Evolutionary conservation across 2,113 vertebrate genomes (phyloP).

Genomic region (Rhinoderma darwinii): DNA sequence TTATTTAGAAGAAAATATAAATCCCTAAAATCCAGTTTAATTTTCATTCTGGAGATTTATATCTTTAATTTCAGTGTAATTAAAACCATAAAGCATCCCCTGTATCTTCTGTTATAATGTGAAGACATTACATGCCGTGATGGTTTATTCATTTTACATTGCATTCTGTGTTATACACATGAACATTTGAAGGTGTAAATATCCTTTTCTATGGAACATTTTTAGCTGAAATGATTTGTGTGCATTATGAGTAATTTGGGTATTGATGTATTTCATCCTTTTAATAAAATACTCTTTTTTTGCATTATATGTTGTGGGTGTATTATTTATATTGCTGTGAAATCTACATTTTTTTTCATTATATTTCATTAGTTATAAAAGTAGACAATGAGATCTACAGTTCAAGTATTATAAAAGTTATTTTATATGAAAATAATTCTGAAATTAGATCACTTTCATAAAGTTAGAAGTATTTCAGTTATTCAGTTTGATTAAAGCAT

Average conservation of each 20-base stretch:
- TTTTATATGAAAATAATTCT: constrained; percentile 19
- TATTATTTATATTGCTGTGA: background rate
- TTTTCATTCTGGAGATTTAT: constrained; percentile 11
- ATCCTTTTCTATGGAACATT: constrained; percentile 37
- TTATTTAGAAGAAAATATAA: background rate
- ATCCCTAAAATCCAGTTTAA: background rate
- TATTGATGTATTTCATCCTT: constrained; percentile 18
- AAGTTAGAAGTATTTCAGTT: background rate
- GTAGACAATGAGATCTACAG: background rate
- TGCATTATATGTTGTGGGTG: background rate
- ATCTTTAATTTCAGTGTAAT: constrained; percentile 37
- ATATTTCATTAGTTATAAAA: background rate
- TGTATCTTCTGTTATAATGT: background rate
- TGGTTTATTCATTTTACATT: background rate
- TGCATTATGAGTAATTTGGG: background rate
- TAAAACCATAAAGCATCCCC: constrained; percentile 30
- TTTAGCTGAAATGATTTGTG: constrained; percentile 24
- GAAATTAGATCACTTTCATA: background rate
- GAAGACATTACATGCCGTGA: background rate
- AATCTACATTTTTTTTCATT: background rate
- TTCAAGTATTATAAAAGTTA: background rate
- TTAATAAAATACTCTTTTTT: constrained; percentile 20
- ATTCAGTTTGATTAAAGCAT: background rate
- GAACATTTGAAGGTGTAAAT: constrained; percentile 33
- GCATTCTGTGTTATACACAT: background rate